Conservation (phyloP, 2,888 invertebrate genomes). For the Chaetogeoica ovagalla region DNA sequence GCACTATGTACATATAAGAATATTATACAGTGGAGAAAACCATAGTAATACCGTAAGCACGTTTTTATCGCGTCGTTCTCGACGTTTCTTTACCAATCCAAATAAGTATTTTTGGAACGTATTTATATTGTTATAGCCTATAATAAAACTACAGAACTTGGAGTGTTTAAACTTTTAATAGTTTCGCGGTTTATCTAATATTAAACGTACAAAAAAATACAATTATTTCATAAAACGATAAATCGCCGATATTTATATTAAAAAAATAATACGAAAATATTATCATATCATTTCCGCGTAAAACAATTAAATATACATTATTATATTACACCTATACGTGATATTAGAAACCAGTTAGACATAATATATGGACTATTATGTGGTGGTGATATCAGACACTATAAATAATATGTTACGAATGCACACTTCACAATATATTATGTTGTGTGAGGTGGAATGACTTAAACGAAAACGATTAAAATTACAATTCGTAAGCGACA, state of each 20-base stretch:
- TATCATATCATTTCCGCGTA: too few relatives aligned
- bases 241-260: neutral
- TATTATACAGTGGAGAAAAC: constrained; percentile 8
- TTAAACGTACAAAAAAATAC: neutral
- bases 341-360: too few relatives aligned
- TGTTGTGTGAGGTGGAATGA: too few relatives aligned
- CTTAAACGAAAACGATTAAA: too few relatives aligned
- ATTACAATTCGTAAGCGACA: too few relatives aligned
- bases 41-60: neutral
- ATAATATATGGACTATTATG: too few relatives aligned
- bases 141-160: constrained; percentile 3
- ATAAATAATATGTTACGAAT: too few relatives aligned
- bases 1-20: neutral
- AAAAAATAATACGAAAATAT: too few relatives aligned
- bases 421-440: too few relatives aligned
- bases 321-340: too few relatives aligned
- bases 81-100: neutral
- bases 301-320: too few relatives aligned
- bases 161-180: neutral
- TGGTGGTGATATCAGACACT: too few relatives aligned
- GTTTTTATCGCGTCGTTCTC: neutral
- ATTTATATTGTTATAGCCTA: neutral
- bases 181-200: neutral
- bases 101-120: constrained; percentile 13
- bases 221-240: neutral